A percentile compares a stretch with the other conserved stretches of the same genome.
phyloP scores from a whole-genome alignment of 1,140 invertebrate species.

The Spodoptera litura region DNA sequence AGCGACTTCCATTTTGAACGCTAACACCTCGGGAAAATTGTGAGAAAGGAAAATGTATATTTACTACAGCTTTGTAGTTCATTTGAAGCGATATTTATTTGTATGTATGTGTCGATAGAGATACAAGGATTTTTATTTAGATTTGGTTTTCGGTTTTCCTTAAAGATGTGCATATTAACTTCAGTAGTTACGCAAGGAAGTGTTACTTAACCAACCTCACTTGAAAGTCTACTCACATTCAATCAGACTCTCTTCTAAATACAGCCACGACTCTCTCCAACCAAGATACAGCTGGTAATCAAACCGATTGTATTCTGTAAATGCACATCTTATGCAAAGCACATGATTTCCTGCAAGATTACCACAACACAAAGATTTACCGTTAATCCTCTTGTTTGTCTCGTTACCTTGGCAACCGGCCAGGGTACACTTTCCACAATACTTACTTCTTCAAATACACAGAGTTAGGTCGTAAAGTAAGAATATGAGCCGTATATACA shows the following conservation, averaged over 20 bases:
- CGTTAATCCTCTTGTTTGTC: slow-evolving; percentile 12
- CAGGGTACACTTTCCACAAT: background rate
- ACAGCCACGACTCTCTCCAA: background rate
- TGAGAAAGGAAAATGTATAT: slow-evolving; percentile 3
- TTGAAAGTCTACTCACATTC: too few relatives aligned
- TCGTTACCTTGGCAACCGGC: slow-evolving; percentile 4
- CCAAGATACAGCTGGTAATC: background rate
- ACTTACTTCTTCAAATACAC: background rate
- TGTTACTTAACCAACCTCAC: too few relatives aligned
- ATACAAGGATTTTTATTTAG: too few relatives aligned
- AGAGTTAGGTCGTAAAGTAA: background rate
- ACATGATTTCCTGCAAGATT: background rate
- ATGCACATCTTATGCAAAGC: background rate
- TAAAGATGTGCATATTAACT: too few relatives aligned
- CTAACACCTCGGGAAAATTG: slow-evolving; percentile 9
- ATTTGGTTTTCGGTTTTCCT: too few relatives aligned
- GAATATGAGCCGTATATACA: background rate
- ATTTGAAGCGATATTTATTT: too few relatives aligned
- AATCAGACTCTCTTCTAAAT: too few relatives aligned
- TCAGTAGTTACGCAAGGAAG: too few relatives aligned
- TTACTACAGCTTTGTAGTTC: too few relatives aligned
- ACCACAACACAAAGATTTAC: background rate
- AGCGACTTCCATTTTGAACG: slow-evolving; percentile 1
- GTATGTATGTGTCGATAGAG: too few relatives aligned
- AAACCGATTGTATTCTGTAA: background rate